A percentile compares a stretch with the other conserved stretches of the same genome.
These are phyloP conservation scores for Lasioglossum calceatum DNA, from an alignment of 2,888 invertebrate species.

Conservation along the genomic window DNA sequence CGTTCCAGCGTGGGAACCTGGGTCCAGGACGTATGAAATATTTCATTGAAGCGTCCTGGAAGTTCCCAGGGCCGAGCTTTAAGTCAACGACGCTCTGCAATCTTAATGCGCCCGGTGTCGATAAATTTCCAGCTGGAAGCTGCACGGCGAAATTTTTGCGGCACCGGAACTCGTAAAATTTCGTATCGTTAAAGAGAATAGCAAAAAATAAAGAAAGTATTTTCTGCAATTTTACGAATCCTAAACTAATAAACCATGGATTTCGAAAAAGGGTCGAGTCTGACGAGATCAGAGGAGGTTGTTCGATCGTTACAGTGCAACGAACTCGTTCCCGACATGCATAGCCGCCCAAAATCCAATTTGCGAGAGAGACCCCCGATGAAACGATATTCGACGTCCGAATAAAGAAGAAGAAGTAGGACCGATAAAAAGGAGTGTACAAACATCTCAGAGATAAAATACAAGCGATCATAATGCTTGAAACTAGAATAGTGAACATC, in stretches of 20 bases:
- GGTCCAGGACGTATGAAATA: slow-evolving; percentile 32
- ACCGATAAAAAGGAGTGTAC: not conserved
- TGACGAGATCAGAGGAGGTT: not conserved
- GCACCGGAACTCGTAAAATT: not conserved
- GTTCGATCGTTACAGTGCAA: not conserved
- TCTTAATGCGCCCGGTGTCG: not conserved
- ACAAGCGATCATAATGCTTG: too few relatives aligned
- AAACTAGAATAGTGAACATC: not conserved
- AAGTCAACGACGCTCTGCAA: slow-evolving; percentile 4
- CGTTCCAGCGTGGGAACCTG: not conserved
- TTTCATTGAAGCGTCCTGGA: slow-evolving; percentile 24
- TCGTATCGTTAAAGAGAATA: not conserved
- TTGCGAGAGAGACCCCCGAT: not conserved
- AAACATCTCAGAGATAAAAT: not conserved
- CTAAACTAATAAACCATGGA: too few relatives aligned
- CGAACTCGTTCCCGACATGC: not conserved
- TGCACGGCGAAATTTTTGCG: not conserved
- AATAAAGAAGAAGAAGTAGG: too few relatives aligned
- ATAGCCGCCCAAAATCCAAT: not conserved
- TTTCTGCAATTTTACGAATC: not conserved
- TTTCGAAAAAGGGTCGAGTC: too few relatives aligned
- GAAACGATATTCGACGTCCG: not conserved
- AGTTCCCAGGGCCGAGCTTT: not conserved
- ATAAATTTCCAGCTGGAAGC: not conserved
- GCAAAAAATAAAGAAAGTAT: not conserved